Evolutionary conservation across 92 coral and sea anemone genomes (phyloP), one percentile per base, ranked within the genome.

Genomic region (Palythoa caribaeorum): DNA sequence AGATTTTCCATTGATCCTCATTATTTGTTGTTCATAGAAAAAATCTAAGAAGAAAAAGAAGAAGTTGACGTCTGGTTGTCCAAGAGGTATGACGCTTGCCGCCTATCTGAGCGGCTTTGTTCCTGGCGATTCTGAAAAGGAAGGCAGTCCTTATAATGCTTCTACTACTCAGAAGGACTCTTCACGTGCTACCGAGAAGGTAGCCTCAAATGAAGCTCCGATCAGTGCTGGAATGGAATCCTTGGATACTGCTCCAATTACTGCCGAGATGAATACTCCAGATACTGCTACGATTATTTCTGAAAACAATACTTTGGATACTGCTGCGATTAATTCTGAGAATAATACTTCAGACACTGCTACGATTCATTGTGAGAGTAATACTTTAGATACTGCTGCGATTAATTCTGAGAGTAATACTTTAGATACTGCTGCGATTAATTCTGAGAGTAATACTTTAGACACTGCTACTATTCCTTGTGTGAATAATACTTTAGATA

Each of bases 51-150:
- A 65, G 63, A 79, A 79, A 79, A 60, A 79, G 72, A 66, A 20
- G 71, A 81, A 66, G 73, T 65, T 9, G 20, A 81, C 76, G 1
- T 81, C 75, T 47, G 86, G 86, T 38, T 81, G 86, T 55, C 86
- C 86, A 5, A 81, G 19, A 81, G 86, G 76, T n/a, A 81, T 81
- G 86, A 55, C 44, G 4, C 86, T 81, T 40, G 75, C 86, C 57
- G 39, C 86, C 15, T 81, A 81, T 51, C 28, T 81, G 62, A 81
- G 86, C 21, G 86, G 86, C 63, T 81, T 81, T 81, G 86, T 81
- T 1, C 86, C 86, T 3, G 53, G 15, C 28, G 59, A 21, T 69
- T 80, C 85, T 14, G 76, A 48, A 9, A 53, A 66, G 36, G 47
- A 81, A 38, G 13, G 60, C 3, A 17, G 38, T 15, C 4, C n/a